Evolutionary conservation across 1,140 invertebrate species (phyloP).

Genomic region (Conus ventricosus): DNA sequence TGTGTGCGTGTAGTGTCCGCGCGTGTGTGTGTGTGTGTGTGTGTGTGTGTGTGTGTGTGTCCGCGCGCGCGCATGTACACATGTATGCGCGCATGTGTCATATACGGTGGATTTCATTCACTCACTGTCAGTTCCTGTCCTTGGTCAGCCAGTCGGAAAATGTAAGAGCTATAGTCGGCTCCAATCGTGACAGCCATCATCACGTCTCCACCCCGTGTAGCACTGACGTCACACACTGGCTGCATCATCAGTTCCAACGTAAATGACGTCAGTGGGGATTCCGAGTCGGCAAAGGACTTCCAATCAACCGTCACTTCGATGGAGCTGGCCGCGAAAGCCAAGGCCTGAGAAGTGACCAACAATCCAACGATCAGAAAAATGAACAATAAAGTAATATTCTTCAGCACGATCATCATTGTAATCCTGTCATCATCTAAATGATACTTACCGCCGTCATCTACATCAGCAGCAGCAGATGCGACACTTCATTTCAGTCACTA

Average conservation of each 20-base stretch:
- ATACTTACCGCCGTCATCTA: too few species aligned
- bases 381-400: neutral
- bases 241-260: slow-evolving; percentile 45
- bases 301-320: slow-evolving; percentile 46
- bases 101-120: too few species aligned
- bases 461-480: too few species aligned
- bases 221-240: slow-evolving; percentile 39
- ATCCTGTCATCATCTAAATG: too few species aligned
- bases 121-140: neutral
- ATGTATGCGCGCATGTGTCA: too few species aligned
- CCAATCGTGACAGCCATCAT: slow-evolving; percentile 41
- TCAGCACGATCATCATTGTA: too few species aligned
- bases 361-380: neutral
- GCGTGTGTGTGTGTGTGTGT: too few species aligned
- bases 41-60: too few species aligned
- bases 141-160: slow-evolving; percentile 28
- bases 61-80: too few species aligned
- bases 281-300: slow-evolving; percentile 52
- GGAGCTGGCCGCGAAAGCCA: slow-evolving; percentile 46
- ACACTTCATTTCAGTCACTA: too few species aligned
- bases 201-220: slow-evolving; percentile 14
- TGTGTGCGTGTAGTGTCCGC: neutral
- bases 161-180: slow-evolving; percentile 47
- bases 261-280: slow-evolving; percentile 51
- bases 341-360: slow-evolving; percentile 39